Evolutionary conservation across 1,140 invertebrate species (phyloP), one percentile per base, ranked within the genome.

Genomic region (Euura saliciscinereae): DNA sequence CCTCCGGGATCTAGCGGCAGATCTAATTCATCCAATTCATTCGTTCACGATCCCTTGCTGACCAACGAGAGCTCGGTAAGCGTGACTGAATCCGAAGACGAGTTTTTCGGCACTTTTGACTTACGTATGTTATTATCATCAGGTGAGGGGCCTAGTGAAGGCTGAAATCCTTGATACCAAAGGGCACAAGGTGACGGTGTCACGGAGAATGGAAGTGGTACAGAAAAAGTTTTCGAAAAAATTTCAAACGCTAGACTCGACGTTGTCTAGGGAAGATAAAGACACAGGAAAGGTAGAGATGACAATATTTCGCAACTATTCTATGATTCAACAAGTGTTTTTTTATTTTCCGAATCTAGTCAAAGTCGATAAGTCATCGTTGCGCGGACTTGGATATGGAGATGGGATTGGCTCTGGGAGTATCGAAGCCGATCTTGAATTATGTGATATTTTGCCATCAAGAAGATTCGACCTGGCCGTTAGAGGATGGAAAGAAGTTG

Each of bases 391-490:
- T 96, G 46, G 91, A 95, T 83, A 79, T 81, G 43, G 92, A 94
- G 81, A 89, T 94, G 77, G 85, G 89, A 65, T 80, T 87, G 64
- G 83, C 89, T 67, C 88, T 98, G 77, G 96, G 96, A 74, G 97
- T 99, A 3, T 96, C 98, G 0, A 97, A 97, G 85, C 91, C 98
- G 1, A 96, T 99, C 69, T 86, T 99, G 43, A 97, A 97, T 80
- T 95, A 97, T 88, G 98, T 99, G 0, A 94, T 99, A 78, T 99
- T 99, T 87, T 99, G 98, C 83, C 98, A 99, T 85, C 98, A 99
- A 91, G 98, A 99, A 87, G 97, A 99, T 74, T 94, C 97, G 0
- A 94, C 93, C 82, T 99, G 98, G 98, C 98, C 98, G 2, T 88
- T 99, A 46, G 95, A 97, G 85, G 96, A 98, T 88, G 94, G 93